These are phyloP conservation scores for Bufo gargarizans DNA, from an alignment of 2,113 vertebrate genomes.

Conservation along the genomic window DNA sequence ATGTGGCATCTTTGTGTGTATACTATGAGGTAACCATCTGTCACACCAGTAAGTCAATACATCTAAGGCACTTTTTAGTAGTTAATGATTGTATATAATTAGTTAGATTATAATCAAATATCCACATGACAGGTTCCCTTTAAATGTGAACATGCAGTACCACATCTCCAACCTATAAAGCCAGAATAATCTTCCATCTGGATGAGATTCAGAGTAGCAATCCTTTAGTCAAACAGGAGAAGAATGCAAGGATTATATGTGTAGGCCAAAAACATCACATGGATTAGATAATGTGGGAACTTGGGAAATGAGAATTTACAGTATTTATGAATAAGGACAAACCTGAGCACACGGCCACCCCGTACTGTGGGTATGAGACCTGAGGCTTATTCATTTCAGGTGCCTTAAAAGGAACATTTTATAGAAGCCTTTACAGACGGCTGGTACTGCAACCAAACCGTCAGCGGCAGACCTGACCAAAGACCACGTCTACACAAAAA, in stretches of 20 bases:
- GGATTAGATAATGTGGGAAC: constrained; percentile 47
- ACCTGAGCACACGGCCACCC: constrained; percentile 1
- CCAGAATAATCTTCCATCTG: not conserved
- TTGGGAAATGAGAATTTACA: constrained; percentile 39
- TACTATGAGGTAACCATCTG: too few species aligned
- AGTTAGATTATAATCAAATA: too few species aligned
- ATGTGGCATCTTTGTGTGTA: too few species aligned
- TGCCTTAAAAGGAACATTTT: not conserved
- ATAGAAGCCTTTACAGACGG: not conserved
- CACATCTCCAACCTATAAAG: constrained; percentile 12
- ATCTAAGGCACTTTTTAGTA: too few species aligned
- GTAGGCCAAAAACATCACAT: constrained; percentile 28
- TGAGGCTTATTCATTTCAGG: not conserved
- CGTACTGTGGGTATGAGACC: not conserved
- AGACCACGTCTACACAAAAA: not conserved
- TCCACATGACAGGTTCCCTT: too few species aligned
- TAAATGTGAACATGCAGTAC: constrained; percentile 7
- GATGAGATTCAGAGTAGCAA: constrained; percentile 6
- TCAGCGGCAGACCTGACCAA: not conserved
- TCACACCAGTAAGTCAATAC: too few species aligned
- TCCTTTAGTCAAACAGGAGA: constrained; percentile 4
- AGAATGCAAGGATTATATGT: constrained; percentile 48
- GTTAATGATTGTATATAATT: too few species aligned
- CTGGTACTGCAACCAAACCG: not conserved
- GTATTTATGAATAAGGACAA: constrained; percentile 44